A percentile compares a stretch with the other conserved stretches of the same genome.
Evolutionary conservation across 1,140 invertebrate genomes (phyloP).

Genomic region (Platyura marginata): DNA sequence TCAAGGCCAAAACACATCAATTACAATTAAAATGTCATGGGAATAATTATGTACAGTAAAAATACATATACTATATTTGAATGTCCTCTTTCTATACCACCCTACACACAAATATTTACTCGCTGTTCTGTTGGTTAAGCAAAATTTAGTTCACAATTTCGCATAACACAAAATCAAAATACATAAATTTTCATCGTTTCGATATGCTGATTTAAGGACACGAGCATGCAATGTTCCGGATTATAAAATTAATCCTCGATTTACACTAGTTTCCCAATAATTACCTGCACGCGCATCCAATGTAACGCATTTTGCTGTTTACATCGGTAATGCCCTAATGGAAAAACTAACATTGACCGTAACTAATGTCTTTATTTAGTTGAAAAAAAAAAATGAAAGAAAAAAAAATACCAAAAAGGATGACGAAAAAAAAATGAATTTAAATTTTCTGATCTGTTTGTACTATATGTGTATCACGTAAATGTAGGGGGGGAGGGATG

Average conservation of each 20-base stretch:
- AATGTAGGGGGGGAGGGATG: not conserved
- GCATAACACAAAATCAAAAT: constrained; percentile 2
- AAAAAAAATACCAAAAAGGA: too few relatives aligned
- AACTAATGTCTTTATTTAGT: not conserved
- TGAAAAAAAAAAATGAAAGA: not conserved
- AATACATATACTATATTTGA: too few relatives aligned
- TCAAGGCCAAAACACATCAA: too few relatives aligned
- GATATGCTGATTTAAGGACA: constrained; percentile 7
- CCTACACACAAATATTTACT: not conserved
- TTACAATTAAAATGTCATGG: too few relatives aligned
- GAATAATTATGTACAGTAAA: too few relatives aligned
- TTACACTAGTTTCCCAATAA: constrained; percentile 4
- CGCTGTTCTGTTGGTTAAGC: not conserved
- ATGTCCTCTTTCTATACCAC: too few relatives aligned
- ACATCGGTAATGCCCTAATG: not conserved
- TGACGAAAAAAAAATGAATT: too few relatives aligned
- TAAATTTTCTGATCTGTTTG: too few relatives aligned
- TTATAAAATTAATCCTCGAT: constrained; percentile 2
- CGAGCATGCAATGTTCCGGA: constrained; percentile 5
- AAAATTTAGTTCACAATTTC: constrained; percentile 3
- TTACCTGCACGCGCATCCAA: not conserved
- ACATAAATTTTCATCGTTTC: constrained; percentile 2
- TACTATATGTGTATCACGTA: too few relatives aligned
- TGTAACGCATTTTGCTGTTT: not conserved
- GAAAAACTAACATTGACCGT: too few relatives aligned